phyloP scores from a whole-genome alignment of 2,113 vertebrate species.

The Lampris incognitus region DNA sequence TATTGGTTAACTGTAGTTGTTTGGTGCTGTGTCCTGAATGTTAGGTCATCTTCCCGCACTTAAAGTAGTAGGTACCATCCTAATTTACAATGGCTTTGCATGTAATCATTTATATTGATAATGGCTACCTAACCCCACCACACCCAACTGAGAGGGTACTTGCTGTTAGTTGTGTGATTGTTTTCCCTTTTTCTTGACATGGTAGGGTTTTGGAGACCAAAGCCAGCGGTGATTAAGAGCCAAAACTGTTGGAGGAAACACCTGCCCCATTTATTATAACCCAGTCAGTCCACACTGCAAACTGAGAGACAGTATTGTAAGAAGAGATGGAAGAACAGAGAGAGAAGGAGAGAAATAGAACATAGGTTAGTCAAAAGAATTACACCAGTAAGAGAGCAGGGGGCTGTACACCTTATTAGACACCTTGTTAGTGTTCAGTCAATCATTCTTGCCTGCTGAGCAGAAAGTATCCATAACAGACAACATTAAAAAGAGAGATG shows the following conservation, averaged over 20 bases:
- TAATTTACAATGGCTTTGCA: slow-evolving; percentile 25
- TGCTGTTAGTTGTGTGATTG: too few species aligned
- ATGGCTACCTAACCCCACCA: slow-evolving; percentile 1
- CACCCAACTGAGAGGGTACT: not conserved
- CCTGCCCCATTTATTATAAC: too few species aligned
- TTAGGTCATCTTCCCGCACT: too few species aligned
- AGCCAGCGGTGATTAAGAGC: too few species aligned
- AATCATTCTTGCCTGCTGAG: slow-evolving; percentile 49
- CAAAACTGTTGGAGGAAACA: too few species aligned
- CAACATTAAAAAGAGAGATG: slow-evolving; percentile 3
- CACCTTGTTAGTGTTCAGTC: slow-evolving; percentile 58
- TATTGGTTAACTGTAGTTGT: too few species aligned
- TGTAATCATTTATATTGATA: not conserved
- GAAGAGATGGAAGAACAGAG: not conserved
- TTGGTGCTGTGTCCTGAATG: too few species aligned
- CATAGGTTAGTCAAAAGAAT: slow-evolving; percentile 40
- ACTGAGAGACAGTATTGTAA: not conserved
- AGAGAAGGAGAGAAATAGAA: slow-evolving; percentile 4
- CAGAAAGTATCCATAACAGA: slow-evolving; percentile 19
- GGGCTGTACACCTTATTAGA: slow-evolving; percentile 55
- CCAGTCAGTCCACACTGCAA: not conserved
- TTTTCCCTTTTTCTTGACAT: too few species aligned
- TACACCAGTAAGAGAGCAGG: slow-evolving; percentile 45
- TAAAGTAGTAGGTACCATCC: too few species aligned
- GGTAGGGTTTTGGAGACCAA: too few species aligned